phyloP scores from a whole-genome alignment of 2,113 vertebrate species.

The Thymallus thymallus region DNA sequence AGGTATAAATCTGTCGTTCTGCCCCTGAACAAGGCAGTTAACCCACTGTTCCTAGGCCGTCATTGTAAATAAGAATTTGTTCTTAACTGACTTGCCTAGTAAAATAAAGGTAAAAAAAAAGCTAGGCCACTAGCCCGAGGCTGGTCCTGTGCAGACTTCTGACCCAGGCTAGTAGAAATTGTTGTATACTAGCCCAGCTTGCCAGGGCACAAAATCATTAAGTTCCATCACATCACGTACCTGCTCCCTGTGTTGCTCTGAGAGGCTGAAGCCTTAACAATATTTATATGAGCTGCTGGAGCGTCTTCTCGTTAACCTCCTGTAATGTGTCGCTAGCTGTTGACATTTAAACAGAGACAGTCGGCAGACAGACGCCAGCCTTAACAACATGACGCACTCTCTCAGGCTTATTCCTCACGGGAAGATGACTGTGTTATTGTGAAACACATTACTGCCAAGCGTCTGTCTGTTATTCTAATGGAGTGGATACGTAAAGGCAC shows the following conservation, averaged over 20 bases:
- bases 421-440: not conserved
- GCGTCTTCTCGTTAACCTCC: conserved; percentile 30
- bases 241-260: conserved; percentile 13
- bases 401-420: not conserved
- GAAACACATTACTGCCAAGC: not conserved
- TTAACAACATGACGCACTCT: conserved; percentile 21
- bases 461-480: not conserved
- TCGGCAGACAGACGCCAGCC: conserved; percentile 1
- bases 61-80: too few species aligned
- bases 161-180: too few species aligned
- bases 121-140: too few species aligned
- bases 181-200: too few species aligned
- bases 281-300: conserved; percentile 16
- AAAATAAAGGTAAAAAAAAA: too few species aligned
- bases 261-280: conserved; percentile 22
- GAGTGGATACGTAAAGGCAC: not conserved
- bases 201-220: too few species aligned
- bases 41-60: too few species aligned
- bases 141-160: too few species aligned
- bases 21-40: too few species aligned
- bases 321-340: conserved; percentile 18
- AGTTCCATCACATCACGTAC: not conserved
- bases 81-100: too few species aligned
- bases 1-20: too few species aligned
- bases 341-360: conserved; percentile 37